Percentiles rank a stretch among this genome's conserved stretches.
Evolutionary conservation across 2,113 vertebrate genomes (phyloP).

Genomic region (Brachyistius frenatus): DNA sequence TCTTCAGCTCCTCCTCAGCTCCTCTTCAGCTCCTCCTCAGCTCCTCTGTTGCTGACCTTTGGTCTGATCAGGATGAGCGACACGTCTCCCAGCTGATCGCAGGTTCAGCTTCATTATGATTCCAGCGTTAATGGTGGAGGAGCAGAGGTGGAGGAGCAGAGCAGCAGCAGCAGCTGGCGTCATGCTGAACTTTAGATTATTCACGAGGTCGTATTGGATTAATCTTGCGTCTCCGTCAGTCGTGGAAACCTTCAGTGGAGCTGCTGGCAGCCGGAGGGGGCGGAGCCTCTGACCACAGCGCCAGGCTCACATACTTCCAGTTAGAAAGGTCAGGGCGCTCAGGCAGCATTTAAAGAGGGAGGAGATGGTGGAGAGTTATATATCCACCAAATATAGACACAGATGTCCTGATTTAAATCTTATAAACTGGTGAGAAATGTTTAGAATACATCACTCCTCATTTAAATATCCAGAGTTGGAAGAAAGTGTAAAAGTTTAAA

Average conservation of each 20-base stretch:
- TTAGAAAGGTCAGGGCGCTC: constrained; percentile 54
- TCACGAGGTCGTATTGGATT: constrained; percentile 53
- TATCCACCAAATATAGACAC: no score
- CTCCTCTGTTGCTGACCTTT: constrained; percentile 36
- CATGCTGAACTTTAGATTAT: constrained; percentile 65
- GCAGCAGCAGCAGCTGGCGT: constrained; percentile 45
- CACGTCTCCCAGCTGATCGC: constrained; percentile 32
- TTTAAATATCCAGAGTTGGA: no score
- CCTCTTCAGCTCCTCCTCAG: no score
- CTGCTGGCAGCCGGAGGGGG: constrained; percentile 49
- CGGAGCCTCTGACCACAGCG: constrained; percentile 13
- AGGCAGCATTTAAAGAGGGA: constrained; percentile 36
- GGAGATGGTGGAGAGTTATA: neutral
- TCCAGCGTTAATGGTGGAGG: constrained; percentile 52
- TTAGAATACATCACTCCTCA: no score
- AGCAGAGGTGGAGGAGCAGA: constrained; percentile 5
- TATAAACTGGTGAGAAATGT: no score
- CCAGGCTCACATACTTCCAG: constrained; percentile 14
- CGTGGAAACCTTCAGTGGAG: constrained; percentile 51
- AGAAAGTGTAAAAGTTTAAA: no score
- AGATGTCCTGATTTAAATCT: no score
- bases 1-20: no score
- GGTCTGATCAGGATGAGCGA: constrained; percentile 46
- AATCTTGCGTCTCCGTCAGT: constrained; percentile 37
- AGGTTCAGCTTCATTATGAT: constrained; percentile 58